Base-by-base conservation (phyloP, 2,797 vertebrate species). In the Decapterus maruadsi region DNA sequence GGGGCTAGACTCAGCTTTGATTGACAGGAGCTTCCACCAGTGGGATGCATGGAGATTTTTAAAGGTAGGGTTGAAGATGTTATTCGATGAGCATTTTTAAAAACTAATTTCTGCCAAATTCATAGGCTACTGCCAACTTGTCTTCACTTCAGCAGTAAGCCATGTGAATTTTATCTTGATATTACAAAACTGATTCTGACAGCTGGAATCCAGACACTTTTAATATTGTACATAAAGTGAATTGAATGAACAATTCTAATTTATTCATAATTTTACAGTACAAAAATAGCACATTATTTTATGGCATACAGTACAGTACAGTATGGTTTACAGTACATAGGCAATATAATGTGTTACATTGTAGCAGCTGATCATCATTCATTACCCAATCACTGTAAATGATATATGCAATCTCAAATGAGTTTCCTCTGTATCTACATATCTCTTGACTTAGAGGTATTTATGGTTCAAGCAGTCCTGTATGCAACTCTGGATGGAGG, bases 21-120 rank as follows among this genome's bases (percentile, higher is more conserved):
- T 19, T 55, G 71, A 72, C 81, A 75, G 26, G 6, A 0, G 0
- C 8, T n/a, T 53, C 0, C 71, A 45, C 81, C 80, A 86, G 81
- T 85, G 42, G 13, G 14, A 43, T 5, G 1, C 1, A 13, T 12
- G 38, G n/a, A 62, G 55, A 13, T 26, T 26, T 26, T 26, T 26
- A 26, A 26, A 26, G 26, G 26, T 26, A 26, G 26, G 26, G 26
- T 26, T 26, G 26, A 3, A 3, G 26, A 26, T 26, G 26, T 26
- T 26, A 26, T 26, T 26, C n/a, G n/a, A n/a, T n/a, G n/a, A n/a
- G n/a, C n/a, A n/a, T n/a, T n/a, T n/a, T n/a, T n/a, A n/a, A n/a
- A n/a, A n/a, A n/a, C n/a, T n/a, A n/a, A n/a, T 31, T 31, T 31
- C 6, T 31, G 31, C 3, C 31, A 31, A 31, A 31, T 31, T 31